These are phyloP conservation scores for Hyposoter didymator DNA, from an alignment of 2,888 invertebrate genomes.

Conservation along the genomic window DNA sequence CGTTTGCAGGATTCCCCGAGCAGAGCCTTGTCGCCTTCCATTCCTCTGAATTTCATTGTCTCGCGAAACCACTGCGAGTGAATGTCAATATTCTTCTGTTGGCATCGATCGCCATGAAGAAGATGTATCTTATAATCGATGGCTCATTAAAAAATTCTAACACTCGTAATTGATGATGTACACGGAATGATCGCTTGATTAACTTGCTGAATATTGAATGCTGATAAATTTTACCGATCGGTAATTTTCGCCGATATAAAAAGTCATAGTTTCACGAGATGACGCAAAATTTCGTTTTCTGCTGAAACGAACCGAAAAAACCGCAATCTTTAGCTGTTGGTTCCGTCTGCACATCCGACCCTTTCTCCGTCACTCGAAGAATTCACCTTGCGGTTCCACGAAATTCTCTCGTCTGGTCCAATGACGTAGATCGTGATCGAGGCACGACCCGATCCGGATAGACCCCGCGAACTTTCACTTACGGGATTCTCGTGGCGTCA, in stretches of 20 bases:
- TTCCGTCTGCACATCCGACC: constrained; percentile 34
- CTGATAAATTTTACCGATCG: not conserved
- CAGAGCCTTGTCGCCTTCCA: constrained; percentile 4
- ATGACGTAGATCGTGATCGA: constrained; percentile 60
- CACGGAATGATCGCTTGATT: not conserved
- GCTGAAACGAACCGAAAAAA: constrained; percentile 26
- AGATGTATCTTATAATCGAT: not conserved
- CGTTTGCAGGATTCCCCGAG: constrained; percentile 55
- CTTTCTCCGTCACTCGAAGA: constrained; percentile 52
- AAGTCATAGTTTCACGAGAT: constrained; percentile 5
- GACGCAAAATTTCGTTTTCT: constrained; percentile 35
- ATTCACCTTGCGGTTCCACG: constrained; percentile 61
- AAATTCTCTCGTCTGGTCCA: constrained; percentile 48
- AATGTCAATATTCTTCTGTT: not conserved
- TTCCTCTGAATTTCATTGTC: constrained; percentile 1
- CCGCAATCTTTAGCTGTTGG: not conserved
- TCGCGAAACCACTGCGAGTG: not conserved
- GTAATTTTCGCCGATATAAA: no score
- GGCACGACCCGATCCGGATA: constrained; percentile 55
- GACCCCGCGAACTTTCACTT: constrained; percentile 60
- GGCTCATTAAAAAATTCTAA: not conserved
- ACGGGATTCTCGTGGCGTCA: constrained; percentile 52
- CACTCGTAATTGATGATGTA: not conserved
- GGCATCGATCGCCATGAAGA: not conserved
- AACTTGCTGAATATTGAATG: not conserved